Evolutionary conservation across 2,888 invertebrate genomes (phyloP), one percentile per base, ranked within the genome.

Genomic region (Cacoxenus indagator): DNA sequence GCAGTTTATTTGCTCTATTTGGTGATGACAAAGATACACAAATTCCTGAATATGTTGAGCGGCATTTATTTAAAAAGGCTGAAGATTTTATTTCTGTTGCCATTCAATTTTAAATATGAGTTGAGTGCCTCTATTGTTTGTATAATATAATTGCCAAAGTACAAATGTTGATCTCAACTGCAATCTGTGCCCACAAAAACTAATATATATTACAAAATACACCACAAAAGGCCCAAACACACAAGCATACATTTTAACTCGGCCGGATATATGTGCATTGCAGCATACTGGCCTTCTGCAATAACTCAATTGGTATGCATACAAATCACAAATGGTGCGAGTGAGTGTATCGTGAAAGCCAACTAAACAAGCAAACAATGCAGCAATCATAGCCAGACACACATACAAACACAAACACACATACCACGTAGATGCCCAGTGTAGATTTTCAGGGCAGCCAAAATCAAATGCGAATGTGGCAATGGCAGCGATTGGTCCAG

Each of bases 231-330:
- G 8, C 26, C 43, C 45, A 62, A 4, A 19, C n/a, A n/a, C n/a
- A n/a, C n/a, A n/a, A n/a, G n/a, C n/a, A n/a, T 0, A 45, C 24
- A 24, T 45, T 51, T 2, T 22, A 27, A 43, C 19, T 17, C 17
- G 43, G 5, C 22, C 24, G 26, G 37, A 43, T 31, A 24, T 19
- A 24, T 37, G 37, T 59, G 61, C 19, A 14, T 26, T 8, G 61
- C 61, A 62, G 61, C 61, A 43, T 62, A 43, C 26, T 62, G 43
- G 61, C 61, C 45, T 62, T 22, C 43, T 62, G 61, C 27, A 62
- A 62, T 27, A 68, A 64, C 46, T 46, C 71, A 71, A 64, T 70
- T 57, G 54, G 43, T 46, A 67, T 31, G 14, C 2, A 55, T 27
- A 55, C 24, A 26, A 55, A 2, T 24, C 14, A 55, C 26, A n/a